These are phyloP conservation scores for Clarias batrachus DNA, from an alignment of 2,113 vertebrate genomes.

Conservation along the genomic window DNA sequence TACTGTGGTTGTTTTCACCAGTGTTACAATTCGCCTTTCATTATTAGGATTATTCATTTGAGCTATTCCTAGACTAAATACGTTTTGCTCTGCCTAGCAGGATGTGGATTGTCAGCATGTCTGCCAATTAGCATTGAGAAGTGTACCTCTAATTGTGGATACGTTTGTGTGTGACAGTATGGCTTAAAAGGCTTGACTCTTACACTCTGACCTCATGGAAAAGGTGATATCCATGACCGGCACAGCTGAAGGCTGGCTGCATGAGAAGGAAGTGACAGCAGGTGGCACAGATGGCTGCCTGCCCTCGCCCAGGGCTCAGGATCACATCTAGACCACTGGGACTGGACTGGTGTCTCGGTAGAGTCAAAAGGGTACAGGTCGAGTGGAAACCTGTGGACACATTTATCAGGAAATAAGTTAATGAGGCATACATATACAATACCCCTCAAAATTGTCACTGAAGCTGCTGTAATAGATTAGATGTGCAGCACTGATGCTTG, in stretches of 20 bases:
- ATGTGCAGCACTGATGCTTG: neutral
- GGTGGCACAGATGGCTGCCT: constrained; percentile 57
- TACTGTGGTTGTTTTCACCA: too few species aligned
- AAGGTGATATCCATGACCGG: neutral
- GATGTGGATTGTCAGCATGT: neutral
- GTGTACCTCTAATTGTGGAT: constrained; percentile 50
- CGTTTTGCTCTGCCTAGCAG: neutral
- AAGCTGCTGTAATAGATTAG: neutral
- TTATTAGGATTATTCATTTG: too few species aligned
- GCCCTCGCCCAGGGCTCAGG: constrained; percentile 22
- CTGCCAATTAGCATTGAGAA: constrained; percentile 17
- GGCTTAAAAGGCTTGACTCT: neutral
- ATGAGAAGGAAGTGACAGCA: constrained; percentile 54
- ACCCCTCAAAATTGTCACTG: neutral
- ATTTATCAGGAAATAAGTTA: constrained; percentile 24
- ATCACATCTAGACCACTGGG: constrained; percentile 19
- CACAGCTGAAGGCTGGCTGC: constrained; percentile 46
- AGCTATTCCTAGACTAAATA: neutral
- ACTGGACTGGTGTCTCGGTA: neutral
- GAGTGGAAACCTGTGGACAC: constrained; percentile 12
- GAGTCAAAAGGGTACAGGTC: constrained; percentile 19
- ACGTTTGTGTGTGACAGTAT: neutral
- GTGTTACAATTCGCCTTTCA: too few species aligned
- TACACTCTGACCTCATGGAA: constrained; percentile 30
- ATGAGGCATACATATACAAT: constrained; percentile 1